A percentile compares a stretch with the other conserved stretches of the same genome.
Evolutionary conservation across 2,113 vertebrate genomes (phyloP).

Genomic region (Lepus europaeus): DNA sequence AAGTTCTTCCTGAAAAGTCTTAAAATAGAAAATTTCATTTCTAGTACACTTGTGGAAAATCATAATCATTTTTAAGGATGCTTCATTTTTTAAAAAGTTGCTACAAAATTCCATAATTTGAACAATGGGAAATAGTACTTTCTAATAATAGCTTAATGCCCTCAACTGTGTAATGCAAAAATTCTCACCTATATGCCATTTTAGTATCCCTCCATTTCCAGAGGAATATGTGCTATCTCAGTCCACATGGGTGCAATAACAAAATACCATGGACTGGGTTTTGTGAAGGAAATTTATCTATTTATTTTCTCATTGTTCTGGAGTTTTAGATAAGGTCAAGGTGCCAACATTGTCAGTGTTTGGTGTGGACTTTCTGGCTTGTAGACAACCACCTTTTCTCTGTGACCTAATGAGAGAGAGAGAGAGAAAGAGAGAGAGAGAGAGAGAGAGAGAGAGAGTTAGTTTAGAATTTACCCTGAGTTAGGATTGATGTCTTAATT

Average conservation of each 20-base stretch:
- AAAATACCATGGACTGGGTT: not conserved
- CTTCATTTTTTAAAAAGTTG: slow-evolving; percentile 10
- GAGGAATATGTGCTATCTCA: not conserved
- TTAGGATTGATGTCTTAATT: not conserved
- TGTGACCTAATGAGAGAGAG: not conserved
- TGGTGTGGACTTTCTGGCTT: not conserved
- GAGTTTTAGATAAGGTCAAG: not conserved
- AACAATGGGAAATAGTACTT: not conserved
- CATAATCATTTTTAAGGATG: not conserved
- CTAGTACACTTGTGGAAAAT: not conserved
- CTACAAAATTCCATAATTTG: not conserved
- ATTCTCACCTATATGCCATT: not conserved
- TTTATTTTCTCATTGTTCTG: not conserved
- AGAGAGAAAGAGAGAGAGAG: too few relatives aligned
- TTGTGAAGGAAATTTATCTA: not conserved
- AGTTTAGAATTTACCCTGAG: not conserved
- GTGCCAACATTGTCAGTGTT: not conserved
- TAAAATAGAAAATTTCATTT: slow-evolving; percentile 33
- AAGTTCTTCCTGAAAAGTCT: slow-evolving; percentile 15
- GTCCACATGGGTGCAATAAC: not conserved
- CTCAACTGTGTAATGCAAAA: not conserved
- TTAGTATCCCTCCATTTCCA: not conserved
- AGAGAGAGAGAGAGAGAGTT: too few relatives aligned
- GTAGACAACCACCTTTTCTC: not conserved
- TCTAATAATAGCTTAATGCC: not conserved